These are phyloP conservation scores for Dromas ardeola DNA, from an alignment of 2,113 vertebrate species.

Conservation along the genomic window DNA sequence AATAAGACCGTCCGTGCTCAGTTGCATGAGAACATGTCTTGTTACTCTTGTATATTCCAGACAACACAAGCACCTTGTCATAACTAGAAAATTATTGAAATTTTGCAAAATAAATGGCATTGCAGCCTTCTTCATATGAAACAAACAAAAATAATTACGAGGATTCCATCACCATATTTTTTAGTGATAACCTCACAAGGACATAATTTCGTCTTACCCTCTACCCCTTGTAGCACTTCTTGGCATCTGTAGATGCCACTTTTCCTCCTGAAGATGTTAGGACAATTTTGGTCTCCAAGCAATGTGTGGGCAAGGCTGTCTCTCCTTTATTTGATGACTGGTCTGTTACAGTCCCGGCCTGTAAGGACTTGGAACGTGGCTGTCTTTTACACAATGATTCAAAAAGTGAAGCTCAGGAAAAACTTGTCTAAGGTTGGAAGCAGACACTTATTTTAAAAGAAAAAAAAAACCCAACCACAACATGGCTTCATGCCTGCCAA, in stretches of 20 bases:
- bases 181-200: neutral
- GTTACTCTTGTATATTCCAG: neutral
- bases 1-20: neutral
- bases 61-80: neutral
- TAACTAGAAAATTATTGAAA: neutral
- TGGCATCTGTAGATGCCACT: neutral
- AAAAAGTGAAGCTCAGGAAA: neutral
- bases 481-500: neutral
- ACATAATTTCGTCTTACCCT: neutral
- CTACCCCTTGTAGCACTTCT: no score
- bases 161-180: neutral
- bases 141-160: neutral
- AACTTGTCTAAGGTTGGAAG: neutral
- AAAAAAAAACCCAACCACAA: neutral
- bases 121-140: neutral
- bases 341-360: neutral
- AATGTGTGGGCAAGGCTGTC: neutral
- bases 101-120: neutral
- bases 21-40: neutral
- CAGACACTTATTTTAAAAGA: neutral
- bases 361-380: fast-evolving
- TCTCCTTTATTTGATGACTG: neutral
- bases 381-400: neutral
- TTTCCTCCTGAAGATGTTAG: neutral
- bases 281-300: neutral